Percentiles rank a stretch among this genome's conserved stretches.
These are phyloP conservation scores for Cheilosia pagana DNA, from an alignment of 2,888 invertebrate species.

Conservation along the genomic window DNA sequence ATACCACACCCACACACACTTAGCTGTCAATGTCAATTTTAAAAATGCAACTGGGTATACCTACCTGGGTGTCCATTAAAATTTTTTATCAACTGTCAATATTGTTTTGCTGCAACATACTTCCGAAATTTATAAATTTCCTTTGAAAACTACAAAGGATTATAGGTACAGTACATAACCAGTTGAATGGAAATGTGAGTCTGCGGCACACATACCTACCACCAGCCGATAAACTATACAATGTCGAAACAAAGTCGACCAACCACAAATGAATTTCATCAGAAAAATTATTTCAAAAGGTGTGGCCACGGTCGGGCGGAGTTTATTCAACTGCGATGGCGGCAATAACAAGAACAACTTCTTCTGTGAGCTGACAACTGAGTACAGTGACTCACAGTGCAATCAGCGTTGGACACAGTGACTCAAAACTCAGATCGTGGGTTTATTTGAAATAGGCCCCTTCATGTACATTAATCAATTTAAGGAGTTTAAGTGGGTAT, in stretches of 20 bases:
- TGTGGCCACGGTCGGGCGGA: slow-evolving; percentile 66
- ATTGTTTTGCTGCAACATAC: no score
- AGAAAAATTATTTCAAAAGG: slow-evolving; percentile 49
- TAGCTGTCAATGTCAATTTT: no score
- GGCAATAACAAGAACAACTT: slow-evolving; percentile 13
- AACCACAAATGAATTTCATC: slow-evolving; percentile 57
- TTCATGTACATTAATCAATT: no score
- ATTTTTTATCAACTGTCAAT: no score
- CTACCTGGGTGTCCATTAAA: background rate
- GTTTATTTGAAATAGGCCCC: no score
- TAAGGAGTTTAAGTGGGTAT: no score
- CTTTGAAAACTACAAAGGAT: no score
- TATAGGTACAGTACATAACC: no score
- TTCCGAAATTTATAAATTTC: no score
- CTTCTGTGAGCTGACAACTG: background rate
- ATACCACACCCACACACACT: background rate
- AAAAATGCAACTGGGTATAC: background rate
- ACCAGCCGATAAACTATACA: background rate
- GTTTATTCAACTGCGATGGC: slow-evolving; percentile 69
- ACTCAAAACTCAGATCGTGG: background rate
- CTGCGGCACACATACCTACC: no score
- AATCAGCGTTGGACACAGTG: background rate
- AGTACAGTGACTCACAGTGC: slow-evolving; percentile 37
- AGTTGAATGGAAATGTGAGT: no score
- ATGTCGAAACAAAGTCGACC: slow-evolving; percentile 29